phyloP scores from a whole-genome alignment of 2,888 invertebrate species.

The Autographa pulchrina region DNA sequence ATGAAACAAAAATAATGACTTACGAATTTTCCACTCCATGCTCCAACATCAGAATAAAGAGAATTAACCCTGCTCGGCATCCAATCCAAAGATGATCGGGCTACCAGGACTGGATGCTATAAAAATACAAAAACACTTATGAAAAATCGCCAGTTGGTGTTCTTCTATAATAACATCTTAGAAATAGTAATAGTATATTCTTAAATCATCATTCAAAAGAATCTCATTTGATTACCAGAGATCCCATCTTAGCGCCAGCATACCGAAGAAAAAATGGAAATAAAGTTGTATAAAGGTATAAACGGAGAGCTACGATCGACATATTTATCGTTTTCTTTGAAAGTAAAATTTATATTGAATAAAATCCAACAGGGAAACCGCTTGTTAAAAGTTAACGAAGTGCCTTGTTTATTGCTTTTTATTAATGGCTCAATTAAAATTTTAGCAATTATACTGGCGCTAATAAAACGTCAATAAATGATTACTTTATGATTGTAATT shows the following conservation, averaged over 20 bases:
- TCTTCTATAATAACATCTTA: not conserved
- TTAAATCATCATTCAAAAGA: not conserved
- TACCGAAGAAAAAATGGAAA: constrained; percentile 19
- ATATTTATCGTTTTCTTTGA: constrained; percentile 20
- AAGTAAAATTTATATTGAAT: not conserved
- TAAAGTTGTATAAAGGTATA: not conserved
- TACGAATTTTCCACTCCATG: constrained; percentile 88
- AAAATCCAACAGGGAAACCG: not conserved
- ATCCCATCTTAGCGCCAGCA: constrained; percentile 40
- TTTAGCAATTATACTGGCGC: not conserved
- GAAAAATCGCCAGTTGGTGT: not conserved
- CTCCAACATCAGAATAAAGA: constrained; percentile 85
- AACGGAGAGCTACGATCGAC: constrained; percentile 21
- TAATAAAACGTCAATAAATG: too few relatives aligned
- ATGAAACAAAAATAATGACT: constrained; percentile 47
- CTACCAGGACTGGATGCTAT: constrained; percentile 84
- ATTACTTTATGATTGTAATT: too few relatives aligned
- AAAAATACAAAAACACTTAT: constrained; percentile 46
- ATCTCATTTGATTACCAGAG: constrained; percentile 43
- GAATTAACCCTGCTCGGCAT: constrained; percentile 87
- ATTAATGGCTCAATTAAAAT: constrained; percentile 5
- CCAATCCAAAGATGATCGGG: constrained; percentile 85
- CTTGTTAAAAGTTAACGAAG: constrained; percentile 21
- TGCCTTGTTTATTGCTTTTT: constrained; percentile 13
- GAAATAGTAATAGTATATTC: not conserved